Conservation (phyloP, 2,888 invertebrate genomes). For the Eurytoma californica region DNA sequence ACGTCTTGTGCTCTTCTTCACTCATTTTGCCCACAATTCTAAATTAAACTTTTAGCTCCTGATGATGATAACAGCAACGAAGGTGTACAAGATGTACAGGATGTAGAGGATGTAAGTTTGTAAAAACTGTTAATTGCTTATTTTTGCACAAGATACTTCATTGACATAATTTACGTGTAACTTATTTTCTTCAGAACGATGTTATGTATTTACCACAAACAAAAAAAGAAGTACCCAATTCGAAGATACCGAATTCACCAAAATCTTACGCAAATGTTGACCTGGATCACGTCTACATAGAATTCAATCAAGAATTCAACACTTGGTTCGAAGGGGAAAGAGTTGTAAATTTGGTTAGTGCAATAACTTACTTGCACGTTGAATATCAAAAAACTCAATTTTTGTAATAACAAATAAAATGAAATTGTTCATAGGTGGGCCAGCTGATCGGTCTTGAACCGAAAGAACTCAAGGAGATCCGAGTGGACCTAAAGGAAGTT, state of each 20-base stretch:
- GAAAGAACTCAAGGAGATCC: slow-evolving; percentile 80
- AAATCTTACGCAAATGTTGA: slow-evolving; percentile 77
- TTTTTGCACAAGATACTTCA: neutral
- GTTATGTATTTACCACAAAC: slow-evolving; percentile 57
- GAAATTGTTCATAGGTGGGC: slow-evolving; percentile 72
- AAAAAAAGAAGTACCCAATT: slow-evolving; percentile 64
- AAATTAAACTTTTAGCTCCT: slow-evolving; percentile 23
- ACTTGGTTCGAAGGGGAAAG: slow-evolving; percentile 85
- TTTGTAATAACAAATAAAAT: neutral
- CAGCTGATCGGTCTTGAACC: slow-evolving; percentile 82
- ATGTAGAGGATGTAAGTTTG: slow-evolving; percentile 33
- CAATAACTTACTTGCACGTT: neutral
- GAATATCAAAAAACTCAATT: neutral
- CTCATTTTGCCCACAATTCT: neutral
- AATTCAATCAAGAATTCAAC: slow-evolving; percentile 80
- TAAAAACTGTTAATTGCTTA: neutral
- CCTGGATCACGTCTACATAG: slow-evolving; percentile 86
- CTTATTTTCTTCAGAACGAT: slow-evolving; percentile 51
- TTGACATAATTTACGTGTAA: neutral
- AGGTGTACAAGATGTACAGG: neutral
- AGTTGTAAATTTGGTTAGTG: slow-evolving; percentile 77
- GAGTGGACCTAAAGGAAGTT: slow-evolving; percentile 86
- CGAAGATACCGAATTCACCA: slow-evolving; percentile 16
- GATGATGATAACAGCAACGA: slow-evolving; percentile 28
- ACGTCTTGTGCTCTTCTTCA: neutral